A percentile compares a stretch with the other conserved stretches of the same genome.
These are phyloP conservation scores for Ectropis grisescens DNA, from an alignment of 1,140 invertebrate species.

Conservation along the genomic window DNA sequence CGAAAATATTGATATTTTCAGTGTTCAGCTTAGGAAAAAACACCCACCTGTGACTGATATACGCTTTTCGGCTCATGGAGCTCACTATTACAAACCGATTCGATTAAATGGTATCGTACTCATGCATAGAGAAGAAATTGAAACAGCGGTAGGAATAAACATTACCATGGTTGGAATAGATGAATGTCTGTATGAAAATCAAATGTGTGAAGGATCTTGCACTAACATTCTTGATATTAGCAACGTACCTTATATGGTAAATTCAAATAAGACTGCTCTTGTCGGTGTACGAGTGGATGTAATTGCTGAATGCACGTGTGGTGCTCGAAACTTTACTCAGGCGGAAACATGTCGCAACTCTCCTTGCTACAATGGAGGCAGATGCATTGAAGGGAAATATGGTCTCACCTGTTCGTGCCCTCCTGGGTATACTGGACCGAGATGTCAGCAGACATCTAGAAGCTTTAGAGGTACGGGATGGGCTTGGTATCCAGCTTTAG, in stretches of 20 bases:
- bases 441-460: constrained; percentile 95
- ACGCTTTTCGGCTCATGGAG: constrained; percentile 94
- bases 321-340: constrained; percentile 90
- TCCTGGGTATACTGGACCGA: constrained; percentile 90
- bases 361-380: constrained; percentile 95
- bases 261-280: constrained; percentile 95
- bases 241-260: constrained; percentile 93
- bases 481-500: constrained; percentile 96
- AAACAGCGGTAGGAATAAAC: constrained; percentile 92
- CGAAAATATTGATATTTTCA: constrained; percentile 96
- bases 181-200: constrained; percentile 95
- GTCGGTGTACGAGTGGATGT: constrained; percentile 93
- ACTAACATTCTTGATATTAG: constrained; percentile 93
- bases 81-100: constrained; percentile 95
- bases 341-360: constrained; percentile 90
- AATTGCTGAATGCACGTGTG: constrained; percentile 91
- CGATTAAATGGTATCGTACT: constrained; percentile 93
- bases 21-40: constrained; percentile 88
- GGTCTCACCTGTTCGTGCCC: constrained; percentile 92
- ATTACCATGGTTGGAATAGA: constrained; percentile 98
- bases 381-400: constrained; percentile 90
- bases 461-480: constrained; percentile 94
- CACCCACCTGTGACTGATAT: constrained; percentile 93
- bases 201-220: constrained; percentile 96
- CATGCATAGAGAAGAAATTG: constrained; percentile 95